A percentile compares a stretch with the other conserved stretches of the same genome.
These are phyloP conservation scores for Miltochrista miniata DNA, from an alignment of 2,888 invertebrate genomes.

Conservation along the genomic window DNA sequence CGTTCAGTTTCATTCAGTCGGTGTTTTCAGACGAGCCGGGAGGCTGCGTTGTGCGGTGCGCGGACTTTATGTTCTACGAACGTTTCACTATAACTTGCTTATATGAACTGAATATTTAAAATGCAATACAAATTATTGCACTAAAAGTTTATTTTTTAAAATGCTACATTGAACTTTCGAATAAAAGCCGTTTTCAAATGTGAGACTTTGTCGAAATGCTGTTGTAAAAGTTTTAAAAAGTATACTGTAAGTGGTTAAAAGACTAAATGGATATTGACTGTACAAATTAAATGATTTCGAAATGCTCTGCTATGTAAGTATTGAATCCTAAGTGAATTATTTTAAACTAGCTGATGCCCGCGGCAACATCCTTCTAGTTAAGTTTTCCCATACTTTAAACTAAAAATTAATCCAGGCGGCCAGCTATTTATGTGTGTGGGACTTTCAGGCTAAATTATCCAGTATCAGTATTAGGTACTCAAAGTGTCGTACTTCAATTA, in stretches of 20 bases:
- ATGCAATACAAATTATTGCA: not conserved
- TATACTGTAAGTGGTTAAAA: conserved; percentile 21
- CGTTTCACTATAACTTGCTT: conserved; percentile 4
- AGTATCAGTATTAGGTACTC: too few relatives aligned
- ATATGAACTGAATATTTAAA: not conserved
- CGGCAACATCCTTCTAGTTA: too few relatives aligned
- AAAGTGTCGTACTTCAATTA: too few relatives aligned
- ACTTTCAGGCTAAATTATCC: too few relatives aligned
- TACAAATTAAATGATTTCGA: conserved; percentile 49
- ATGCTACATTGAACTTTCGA: too few relatives aligned
- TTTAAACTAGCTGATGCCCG: too few relatives aligned
- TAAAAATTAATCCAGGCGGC: too few relatives aligned
- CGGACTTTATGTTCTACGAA: conserved; percentile 7
- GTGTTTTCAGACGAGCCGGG: conserved; percentile 23
- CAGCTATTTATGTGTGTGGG: too few relatives aligned
- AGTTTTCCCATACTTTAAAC: too few relatives aligned
- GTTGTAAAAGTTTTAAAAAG: not conserved
- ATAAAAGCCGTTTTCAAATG: not conserved
- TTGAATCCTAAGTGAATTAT: conserved; percentile 2
- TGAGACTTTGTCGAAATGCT: not conserved
- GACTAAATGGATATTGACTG: conserved; percentile 31
- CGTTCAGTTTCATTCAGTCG: conserved; percentile 24
- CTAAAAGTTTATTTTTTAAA: not conserved
- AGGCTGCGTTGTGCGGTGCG: conserved; percentile 31
- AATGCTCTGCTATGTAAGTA: conserved; percentile 79